phyloP scores from a whole-genome alignment of 2,797 vertebrate species.

The Malurus leucopterus region DNA sequence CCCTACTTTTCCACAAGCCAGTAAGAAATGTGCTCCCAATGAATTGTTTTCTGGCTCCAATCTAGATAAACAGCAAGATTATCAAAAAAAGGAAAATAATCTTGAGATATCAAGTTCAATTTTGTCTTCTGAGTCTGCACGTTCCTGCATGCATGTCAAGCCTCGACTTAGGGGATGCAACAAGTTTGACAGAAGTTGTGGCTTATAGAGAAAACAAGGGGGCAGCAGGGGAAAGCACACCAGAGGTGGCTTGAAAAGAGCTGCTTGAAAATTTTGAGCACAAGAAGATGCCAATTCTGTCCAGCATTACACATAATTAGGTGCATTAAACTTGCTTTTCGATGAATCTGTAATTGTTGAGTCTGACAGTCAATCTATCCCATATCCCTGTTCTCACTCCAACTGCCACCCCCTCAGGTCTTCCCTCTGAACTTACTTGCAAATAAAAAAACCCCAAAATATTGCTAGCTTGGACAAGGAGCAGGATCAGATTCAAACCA shows the following conservation, averaged over 20 bases:
- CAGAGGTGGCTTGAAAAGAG: not conserved
- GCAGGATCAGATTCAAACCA: not conserved
- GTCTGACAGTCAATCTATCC: not conserved
- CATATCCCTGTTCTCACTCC: not conserved
- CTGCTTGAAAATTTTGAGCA: not conserved
- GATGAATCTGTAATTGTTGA: not conserved
- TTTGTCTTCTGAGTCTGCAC: not conserved
- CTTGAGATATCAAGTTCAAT: not conserved
- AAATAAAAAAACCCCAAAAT: not conserved
- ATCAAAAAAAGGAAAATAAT: not conserved
- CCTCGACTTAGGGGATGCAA: not conserved
- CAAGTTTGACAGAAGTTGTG: not conserved
- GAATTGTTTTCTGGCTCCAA: not conserved
- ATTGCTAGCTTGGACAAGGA: not conserved
- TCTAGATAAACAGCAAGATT: not conserved
- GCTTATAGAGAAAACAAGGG: not conserved
- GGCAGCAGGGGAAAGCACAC: fast-evolving
- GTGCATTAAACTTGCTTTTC: not conserved
- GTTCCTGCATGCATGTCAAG: not conserved
- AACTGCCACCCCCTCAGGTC: fast-evolving
- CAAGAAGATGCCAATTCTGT: not conserved
- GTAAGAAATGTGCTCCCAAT: not conserved
- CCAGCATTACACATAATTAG: not conserved
- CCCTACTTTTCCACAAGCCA: not conserved
- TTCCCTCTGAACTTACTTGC: not conserved